A percentile compares a stretch with the other conserved stretches of the same genome.
Evolutionary conservation across 2,113 vertebrate genomes (phyloP).

Genomic region (Clarias macrocephalus): DNA sequence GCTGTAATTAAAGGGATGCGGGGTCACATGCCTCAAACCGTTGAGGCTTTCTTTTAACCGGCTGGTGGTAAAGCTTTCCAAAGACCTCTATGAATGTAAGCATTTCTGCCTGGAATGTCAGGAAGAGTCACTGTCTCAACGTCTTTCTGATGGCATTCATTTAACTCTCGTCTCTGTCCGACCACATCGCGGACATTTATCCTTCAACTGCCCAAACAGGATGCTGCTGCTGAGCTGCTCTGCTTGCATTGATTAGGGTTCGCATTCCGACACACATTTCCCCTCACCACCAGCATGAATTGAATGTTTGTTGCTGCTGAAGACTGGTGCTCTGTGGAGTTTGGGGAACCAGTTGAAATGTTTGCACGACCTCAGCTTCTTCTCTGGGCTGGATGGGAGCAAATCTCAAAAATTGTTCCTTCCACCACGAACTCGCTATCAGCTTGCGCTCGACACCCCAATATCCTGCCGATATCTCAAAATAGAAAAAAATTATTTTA

Average conservation of each 20-base stretch:
- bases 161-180: slow-evolving; percentile 34
- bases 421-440: slow-evolving; percentile 4
- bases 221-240: slow-evolving; percentile 53
- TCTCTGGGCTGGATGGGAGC: slow-evolving; percentile 36
- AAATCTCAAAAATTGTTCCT: slow-evolving; percentile 36
- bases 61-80: slow-evolving; percentile 46
- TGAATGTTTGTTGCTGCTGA: slow-evolving; percentile 69
- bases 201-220: slow-evolving; percentile 58
- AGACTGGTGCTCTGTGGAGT: slow-evolving; percentile 45
- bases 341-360: slow-evolving; percentile 46
- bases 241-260: slow-evolving; percentile 68
- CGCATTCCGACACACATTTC: slow-evolving; percentile 67
- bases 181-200: slow-evolving; percentile 52
- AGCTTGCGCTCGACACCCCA: neutral
- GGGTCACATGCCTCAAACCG: slow-evolving; percentile 38
- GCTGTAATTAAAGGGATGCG: slow-evolving; percentile 42
- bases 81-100: slow-evolving; percentile 47
- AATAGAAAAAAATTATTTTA: neutral
- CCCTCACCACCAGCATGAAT: slow-evolving; percentile 66
- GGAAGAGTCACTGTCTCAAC: slow-evolving; percentile 21
- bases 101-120: slow-evolving; percentile 37
- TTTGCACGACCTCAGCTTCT: slow-evolving; percentile 41
- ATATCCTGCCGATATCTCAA: neutral
- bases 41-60: slow-evolving; percentile 47
- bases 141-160: slow-evolving; percentile 33